These are phyloP conservation scores for Pitta sordida DNA, from an alignment of 2,113 vertebrate species.

Conservation along the genomic window DNA sequence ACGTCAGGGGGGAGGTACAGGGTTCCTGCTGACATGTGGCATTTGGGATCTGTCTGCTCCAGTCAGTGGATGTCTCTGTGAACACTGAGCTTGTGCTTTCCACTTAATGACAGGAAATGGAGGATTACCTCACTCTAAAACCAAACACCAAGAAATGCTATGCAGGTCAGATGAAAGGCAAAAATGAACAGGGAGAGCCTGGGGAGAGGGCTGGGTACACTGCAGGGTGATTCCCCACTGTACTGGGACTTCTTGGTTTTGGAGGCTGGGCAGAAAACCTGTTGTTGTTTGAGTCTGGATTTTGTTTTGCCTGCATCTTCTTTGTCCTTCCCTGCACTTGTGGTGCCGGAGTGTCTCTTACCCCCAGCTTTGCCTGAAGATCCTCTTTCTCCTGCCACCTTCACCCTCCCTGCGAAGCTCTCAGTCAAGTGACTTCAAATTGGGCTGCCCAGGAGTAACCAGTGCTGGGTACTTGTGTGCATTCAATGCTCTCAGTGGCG, in stretches of 20 bases:
- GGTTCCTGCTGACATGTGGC: neutral
- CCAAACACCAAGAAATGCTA: neutral
- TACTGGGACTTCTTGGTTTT: constrained; percentile 10
- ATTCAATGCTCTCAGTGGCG: neutral
- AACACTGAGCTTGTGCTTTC: neutral
- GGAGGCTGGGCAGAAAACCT: neutral
- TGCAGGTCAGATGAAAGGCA: constrained; percentile 12
- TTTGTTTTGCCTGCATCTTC: neutral
- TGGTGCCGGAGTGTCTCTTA: neutral
- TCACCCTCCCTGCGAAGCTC: neutral
- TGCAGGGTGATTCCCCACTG: neutral
- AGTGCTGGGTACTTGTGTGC: neutral
- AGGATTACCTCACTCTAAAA: constrained; percentile 66
- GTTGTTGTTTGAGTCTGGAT: neutral
- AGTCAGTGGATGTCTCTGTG: neutral
- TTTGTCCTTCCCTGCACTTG: neutral
- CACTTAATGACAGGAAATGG: constrained; percentile 75
- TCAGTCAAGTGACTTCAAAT: constrained; percentile 6
- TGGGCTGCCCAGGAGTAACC: constrained; percentile 32
- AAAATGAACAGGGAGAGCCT: neutral
- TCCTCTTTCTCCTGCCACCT: constrained; percentile 5
- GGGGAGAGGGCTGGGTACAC: neutral
- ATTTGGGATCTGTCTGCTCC: neutral
- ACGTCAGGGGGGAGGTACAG: neutral
- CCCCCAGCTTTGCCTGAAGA: neutral